phyloP scores from a whole-genome alignment of 2,888 invertebrate species.

The Dysmachus trigonus region DNA sequence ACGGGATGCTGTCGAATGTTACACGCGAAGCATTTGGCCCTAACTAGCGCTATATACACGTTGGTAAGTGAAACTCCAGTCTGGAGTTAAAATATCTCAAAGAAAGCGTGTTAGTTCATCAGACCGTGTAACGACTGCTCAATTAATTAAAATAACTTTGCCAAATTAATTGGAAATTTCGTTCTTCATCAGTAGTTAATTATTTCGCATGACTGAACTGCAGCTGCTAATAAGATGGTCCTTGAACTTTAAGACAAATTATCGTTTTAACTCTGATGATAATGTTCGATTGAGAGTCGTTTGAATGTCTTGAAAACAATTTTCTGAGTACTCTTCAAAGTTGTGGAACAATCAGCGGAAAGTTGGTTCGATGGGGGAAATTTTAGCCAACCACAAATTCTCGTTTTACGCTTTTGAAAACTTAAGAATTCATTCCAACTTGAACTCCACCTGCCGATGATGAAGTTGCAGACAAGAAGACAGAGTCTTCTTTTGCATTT shows the following conservation, averaged over 20 bases:
- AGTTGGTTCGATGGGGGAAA: not conserved
- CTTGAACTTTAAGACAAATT: not conserved
- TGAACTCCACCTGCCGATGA: not conserved
- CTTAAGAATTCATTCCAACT: not conserved
- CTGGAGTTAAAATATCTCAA: not conserved
- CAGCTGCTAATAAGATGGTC: not conserved
- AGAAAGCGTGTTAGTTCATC: not conserved
- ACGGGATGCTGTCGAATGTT: slow-evolving; percentile 71
- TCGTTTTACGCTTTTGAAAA: not conserved
- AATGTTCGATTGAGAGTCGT: not conserved
- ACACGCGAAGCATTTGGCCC: slow-evolving; percentile 77
- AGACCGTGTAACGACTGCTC: not conserved
- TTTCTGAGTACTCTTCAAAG: not conserved
- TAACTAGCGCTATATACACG: slow-evolving; percentile 77
- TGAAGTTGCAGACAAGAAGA: not conserved
- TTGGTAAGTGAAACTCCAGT: slow-evolving; percentile 68
- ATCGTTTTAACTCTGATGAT: not conserved
- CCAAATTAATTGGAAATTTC: not conserved
- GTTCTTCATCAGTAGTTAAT: not conserved
- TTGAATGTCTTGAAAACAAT: not conserved
- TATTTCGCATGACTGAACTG: not conserved
- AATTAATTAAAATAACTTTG: not conserved
- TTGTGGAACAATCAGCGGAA: not conserved
- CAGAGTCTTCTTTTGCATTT: not conserved
- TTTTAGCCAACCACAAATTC: not conserved